These are phyloP conservation scores for Euwallacea similis DNA, from an alignment of 1,140 invertebrate genomes.

Conservation along the genomic window DNA sequence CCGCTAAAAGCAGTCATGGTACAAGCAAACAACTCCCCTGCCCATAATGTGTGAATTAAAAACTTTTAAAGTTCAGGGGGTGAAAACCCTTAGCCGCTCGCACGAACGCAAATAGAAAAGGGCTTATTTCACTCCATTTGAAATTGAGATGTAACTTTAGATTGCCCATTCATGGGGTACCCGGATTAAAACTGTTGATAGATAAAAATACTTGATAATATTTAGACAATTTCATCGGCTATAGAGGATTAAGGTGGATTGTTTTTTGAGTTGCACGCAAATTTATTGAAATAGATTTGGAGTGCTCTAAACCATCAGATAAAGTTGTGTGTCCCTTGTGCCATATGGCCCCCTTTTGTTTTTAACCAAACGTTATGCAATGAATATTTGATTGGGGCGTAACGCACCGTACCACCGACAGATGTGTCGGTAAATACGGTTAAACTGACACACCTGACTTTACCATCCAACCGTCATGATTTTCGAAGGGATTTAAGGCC, in stretches of 20 bases:
- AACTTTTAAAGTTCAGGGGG: conserved; percentile 14
- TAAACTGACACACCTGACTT: conserved; percentile 37
- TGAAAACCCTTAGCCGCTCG: conserved; percentile 30
- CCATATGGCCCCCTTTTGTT: conserved; percentile 39
- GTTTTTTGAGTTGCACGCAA: background rate
- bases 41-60: conserved; percentile 8
- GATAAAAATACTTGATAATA: conserved; percentile 29
- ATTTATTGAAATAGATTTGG: too few relatives aligned
- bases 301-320: too few relatives aligned
- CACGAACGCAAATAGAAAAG: conserved; percentile 28
- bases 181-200: conserved; percentile 25
- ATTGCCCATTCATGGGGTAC: conserved; percentile 21
- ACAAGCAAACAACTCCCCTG: too few relatives aligned
- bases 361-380: conserved; percentile 31
- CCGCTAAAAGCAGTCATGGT: too few relatives aligned
- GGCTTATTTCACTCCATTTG: conserved; percentile 35
- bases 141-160: conserved; percentile 37
- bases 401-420: conserved; percentile 23
- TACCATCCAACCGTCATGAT: conserved; percentile 24
- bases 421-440: conserved; percentile 39
- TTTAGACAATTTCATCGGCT: background rate
- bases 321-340: conserved; percentile 6
- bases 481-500: background rate
- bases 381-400: conserved; percentile 38
- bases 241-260: background rate